Conservation (phyloP, 2,113 vertebrate genomes). For the Maccullochella peelii region DNA sequence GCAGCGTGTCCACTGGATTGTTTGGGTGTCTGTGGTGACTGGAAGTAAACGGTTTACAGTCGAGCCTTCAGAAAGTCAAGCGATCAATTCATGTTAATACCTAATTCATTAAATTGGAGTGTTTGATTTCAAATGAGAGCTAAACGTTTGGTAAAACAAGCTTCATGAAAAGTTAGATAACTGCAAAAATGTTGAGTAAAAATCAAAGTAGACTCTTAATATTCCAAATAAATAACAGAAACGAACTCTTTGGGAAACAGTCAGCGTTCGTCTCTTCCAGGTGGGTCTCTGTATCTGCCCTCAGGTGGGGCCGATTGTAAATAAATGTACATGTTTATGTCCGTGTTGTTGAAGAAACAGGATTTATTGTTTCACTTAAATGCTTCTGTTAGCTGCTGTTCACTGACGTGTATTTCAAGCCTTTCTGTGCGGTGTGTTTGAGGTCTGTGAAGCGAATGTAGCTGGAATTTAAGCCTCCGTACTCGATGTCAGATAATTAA, state of each 20-base stretch:
- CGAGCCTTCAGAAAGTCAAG: neutral
- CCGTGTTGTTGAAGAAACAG: slow-evolving; percentile 14
- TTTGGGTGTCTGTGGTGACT: neutral
- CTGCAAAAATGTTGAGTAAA: neutral
- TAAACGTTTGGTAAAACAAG: neutral
- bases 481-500: neutral
- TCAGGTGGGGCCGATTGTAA: slow-evolving; percentile 61
- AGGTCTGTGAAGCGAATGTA: neutral
- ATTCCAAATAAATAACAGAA: neutral
- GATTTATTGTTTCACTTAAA: neutral
- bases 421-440: neutral
- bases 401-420: neutral
- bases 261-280: neutral
- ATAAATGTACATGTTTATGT: slow-evolving; percentile 73
- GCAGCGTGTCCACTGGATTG: neutral
- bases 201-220: neutral
- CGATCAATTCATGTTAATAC: too few relatives aligned
- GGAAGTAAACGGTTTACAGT: neutral
- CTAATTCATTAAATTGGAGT: too few relatives aligned
- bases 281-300: neutral
- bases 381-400: neutral
- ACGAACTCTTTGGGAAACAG: too few relatives aligned
- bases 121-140: neutral
- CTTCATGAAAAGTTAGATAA: neutral
- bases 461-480: neutral